Evolutionary conservation across 2,888 invertebrate genomes (phyloP), one percentile per base, ranked within the genome.

Genomic region (Eupithecia dodoneata): DNA sequence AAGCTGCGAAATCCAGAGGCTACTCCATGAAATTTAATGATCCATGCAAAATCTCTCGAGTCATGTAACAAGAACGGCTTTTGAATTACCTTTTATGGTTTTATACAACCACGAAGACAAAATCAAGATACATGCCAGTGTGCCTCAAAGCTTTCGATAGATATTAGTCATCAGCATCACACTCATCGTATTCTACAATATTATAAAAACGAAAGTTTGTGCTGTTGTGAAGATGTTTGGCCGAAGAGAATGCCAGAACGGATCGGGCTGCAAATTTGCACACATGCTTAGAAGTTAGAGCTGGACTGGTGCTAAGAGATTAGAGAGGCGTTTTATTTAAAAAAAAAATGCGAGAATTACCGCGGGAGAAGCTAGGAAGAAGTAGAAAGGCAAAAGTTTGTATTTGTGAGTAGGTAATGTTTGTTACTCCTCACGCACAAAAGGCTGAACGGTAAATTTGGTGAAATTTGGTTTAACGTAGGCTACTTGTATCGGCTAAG

Each of bases 21-120:
- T 79, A 76, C 77, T 78, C 78, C 81, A 81, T 84, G 75, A 83
- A 83, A 84, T 78, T 82, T 82, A 81, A 83, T 85, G 83, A 82
- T 77, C 81, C 82, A 79, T 82, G 80, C 71, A 81, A 81, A 82
- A 83, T 81, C 82, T 81, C 75, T 77, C 76, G 79, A 81, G 77
- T 79, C 81, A 81, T 81, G 81, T 78, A 76, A 79, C 78, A 75
- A 75, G 63, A 70, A 70, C 75, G 75, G 59, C 72, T 77, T 77
- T 74, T 77, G 74, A 81, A 78, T 74, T 78, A 80, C 69, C 71
- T 73, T 47, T 70, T 70, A 70, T 12, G 69, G 69, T 9, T 70
- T 30, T 45, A 69, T 18, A 69, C n/a, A 4, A 63, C 63, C 63
- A 30, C 63, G 4, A n/a, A 42, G 42, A 59, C 2, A 66, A 66